These are phyloP conservation scores for Saguinus midas DNA, from an alignment of 2,113 vertebrate species.

Conservation along the genomic window DNA sequence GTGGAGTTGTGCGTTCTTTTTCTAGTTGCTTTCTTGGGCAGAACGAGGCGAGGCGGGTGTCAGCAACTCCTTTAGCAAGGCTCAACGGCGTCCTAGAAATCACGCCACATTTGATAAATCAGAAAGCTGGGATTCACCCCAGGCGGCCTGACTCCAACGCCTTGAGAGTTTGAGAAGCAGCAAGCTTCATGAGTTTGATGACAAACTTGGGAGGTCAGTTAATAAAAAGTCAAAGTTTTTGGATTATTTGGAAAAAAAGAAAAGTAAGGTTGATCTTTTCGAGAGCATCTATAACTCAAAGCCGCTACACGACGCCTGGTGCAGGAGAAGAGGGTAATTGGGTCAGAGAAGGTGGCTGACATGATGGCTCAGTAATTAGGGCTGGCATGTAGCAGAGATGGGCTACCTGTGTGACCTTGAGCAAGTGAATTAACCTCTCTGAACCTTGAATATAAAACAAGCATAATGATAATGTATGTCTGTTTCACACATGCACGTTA, in stretches of 20 bases:
- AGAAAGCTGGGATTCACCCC: background rate
- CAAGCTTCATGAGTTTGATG: background rate
- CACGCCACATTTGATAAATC: background rate
- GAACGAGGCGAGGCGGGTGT: background rate
- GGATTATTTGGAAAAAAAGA: background rate
- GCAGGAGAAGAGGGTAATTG: background rate
- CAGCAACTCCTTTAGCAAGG: background rate
- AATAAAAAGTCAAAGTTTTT: background rate
- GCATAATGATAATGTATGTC: background rate
- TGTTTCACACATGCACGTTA: background rate
- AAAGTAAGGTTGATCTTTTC: background rate
- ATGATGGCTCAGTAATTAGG: background rate
- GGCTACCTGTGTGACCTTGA: background rate
- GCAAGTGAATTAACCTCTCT: background rate
- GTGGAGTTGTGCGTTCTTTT: fast-evolving
- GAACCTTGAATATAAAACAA: background rate
- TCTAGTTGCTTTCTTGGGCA: background rate
- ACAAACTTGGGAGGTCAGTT: background rate
- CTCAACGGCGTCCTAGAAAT: background rate
- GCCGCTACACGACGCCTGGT: background rate
- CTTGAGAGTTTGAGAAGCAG: background rate
- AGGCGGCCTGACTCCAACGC: background rate
- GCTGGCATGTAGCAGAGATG: background rate
- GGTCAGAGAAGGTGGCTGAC: background rate
- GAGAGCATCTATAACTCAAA: background rate